These are phyloP conservation scores for Elysia chlorotica DNA, from an alignment of 1,140 invertebrate species.

Conservation along the genomic window DNA sequence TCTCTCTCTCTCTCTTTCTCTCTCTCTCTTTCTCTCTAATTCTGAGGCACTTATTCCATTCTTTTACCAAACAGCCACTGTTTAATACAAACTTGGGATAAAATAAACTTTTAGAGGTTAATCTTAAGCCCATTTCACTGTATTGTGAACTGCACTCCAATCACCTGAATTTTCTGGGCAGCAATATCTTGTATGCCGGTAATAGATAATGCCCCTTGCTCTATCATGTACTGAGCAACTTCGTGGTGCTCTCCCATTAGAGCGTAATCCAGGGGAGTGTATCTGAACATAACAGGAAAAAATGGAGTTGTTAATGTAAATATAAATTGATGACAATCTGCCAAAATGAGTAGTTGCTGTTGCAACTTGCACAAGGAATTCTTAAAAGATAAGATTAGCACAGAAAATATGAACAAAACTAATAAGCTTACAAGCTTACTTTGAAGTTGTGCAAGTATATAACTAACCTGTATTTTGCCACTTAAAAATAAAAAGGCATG, in stretches of 20 bases:
- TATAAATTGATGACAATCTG: too few species aligned
- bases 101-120: not conserved
- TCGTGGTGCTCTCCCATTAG: slow-evolving; percentile 63
- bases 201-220: slow-evolving; percentile 61
- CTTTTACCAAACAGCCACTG: not conserved
- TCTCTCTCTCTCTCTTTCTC: not conserved
- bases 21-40: not conserved
- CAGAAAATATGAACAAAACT: too few species aligned
- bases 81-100: not conserved
- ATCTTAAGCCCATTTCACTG: not conserved
- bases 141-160: too few species aligned
- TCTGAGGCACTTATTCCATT: not conserved
- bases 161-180: slow-evolving; percentile 60
- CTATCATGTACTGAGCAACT: slow-evolving; percentile 61
- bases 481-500: too few species aligned
- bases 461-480: too few species aligned
- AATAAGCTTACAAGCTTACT: too few species aligned
- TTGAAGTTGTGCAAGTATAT: too few species aligned
- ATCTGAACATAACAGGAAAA: too few species aligned
- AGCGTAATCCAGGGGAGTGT: slow-evolving; percentile 62
- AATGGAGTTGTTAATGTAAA: too few species aligned
- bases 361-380: too few species aligned
- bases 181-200: slow-evolving; percentile 62
- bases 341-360: too few species aligned
- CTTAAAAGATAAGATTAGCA: too few species aligned